Base-by-base conservation (phyloP, 1,140 invertebrate genomes). In the Rhyacophila brunnea region DNA sequence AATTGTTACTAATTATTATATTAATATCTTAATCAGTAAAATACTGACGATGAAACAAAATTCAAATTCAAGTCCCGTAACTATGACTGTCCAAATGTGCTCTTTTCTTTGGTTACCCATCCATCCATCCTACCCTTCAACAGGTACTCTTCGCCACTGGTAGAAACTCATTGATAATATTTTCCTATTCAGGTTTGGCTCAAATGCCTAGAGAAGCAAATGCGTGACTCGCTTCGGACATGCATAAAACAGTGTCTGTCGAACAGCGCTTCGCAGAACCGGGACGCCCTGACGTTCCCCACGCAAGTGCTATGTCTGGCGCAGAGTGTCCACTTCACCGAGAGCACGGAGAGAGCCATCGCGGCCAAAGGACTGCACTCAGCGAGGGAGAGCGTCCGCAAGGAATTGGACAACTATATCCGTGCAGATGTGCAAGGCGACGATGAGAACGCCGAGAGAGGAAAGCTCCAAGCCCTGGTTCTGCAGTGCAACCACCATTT, bases 401-500 rank as follows among this genome's bases (percentile, higher is more conserved):
- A 74, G 38, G 75, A 79, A 57, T 70, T 71, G 54, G 58, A 66
- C 1, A 71, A 70, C 57, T 79, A 78, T 49, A 66, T 70, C 11
- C 64, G 70, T 7, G 60, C 68, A 1, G 74, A 78, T 47, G 59
- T 55, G 19, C 40, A 68, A 5, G 58, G 52, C 19, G 48, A 34
- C 2, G 74, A 78, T 13, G 70, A 74, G n/a, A 75, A 80, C 47
- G 71, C 83, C 19, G 72, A 85, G 35, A 79, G 82, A 67, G 70
- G 84, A n/a, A 90, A 91, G 73, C 71, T 87, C 42, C 80, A 84
- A 68, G 78, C 83, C 6, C 79, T 99, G n/a, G 86, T 99, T 58
- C 74, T 99, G 50, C 96, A 99, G 70, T 89, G 92, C 0, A 93
- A 98, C 57, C 92, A 98, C 81, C 89, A 95, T 72, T 85, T 94